Conservation (phyloP, 1,140 invertebrate genomes). For the Drosophila nikananu region DNA sequence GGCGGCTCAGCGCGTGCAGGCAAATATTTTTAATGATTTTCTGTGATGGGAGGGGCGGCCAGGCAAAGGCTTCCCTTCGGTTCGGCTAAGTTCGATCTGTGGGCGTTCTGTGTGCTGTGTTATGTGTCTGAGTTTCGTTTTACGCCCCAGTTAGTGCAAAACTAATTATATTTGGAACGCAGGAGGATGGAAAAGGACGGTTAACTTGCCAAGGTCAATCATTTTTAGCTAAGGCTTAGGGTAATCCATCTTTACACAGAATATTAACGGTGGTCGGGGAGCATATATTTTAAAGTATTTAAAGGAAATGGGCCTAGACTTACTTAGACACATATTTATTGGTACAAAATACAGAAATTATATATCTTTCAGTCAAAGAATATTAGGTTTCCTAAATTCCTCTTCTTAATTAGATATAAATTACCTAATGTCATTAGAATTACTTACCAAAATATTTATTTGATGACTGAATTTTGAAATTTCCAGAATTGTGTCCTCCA, state of each 20-base stretch:
- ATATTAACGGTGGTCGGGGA: neutral
- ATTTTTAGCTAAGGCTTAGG: conserved; percentile 16
- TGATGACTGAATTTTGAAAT: conserved; percentile 16
- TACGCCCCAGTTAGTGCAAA: conserved; percentile 80
- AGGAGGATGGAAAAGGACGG: conserved; percentile 3
- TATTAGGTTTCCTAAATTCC: neutral
- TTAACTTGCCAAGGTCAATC: conserved; percentile 23
- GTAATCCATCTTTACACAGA: conserved; percentile 7
- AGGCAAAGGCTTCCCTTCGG: conserved; percentile 48
- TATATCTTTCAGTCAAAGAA: neutral
- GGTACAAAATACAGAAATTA: neutral
- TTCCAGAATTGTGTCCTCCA: neutral
- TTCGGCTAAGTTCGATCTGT: conserved; percentile 54
- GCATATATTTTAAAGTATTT: conserved; percentile 2
- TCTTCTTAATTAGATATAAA: neutral
- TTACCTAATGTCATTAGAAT: neutral
- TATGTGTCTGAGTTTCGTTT: conserved; percentile 60
- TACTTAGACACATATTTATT: neutral
- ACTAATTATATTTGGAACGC: conserved; percentile 69
- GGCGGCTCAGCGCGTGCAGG: conserved; percentile 76
- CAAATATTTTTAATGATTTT: conserved; percentile 84
- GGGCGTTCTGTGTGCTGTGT: conserved; percentile 34
- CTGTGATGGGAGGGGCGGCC: conserved; percentile 12
- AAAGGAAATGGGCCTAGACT: neutral
- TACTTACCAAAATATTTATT: conserved; percentile 13